Evolutionary conservation across 2,888 invertebrate genomes (phyloP).

Genomic region (Polietes domitor): DNA sequence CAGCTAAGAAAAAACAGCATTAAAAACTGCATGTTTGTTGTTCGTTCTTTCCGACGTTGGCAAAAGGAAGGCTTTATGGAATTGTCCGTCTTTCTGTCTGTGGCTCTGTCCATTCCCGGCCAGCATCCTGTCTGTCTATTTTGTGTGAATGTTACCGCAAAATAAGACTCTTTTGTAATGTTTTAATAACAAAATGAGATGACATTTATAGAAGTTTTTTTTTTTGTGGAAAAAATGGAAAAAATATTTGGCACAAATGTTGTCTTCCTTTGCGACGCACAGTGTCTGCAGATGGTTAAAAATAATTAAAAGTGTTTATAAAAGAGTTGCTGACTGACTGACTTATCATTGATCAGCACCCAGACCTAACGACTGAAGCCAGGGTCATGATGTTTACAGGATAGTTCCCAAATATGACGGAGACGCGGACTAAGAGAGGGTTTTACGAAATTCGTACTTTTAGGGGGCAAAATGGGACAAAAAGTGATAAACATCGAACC

Average conservation of each 20-base stretch:
- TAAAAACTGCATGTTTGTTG: not conserved
- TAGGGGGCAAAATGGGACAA: too few species aligned
- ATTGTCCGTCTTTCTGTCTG: conserved; percentile 49
- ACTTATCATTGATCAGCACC: too few species aligned
- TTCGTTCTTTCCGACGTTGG: not conserved
- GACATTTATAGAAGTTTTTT: conserved; percentile 53
- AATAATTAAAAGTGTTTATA: too few species aligned
- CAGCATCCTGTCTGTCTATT: conserved; percentile 32
- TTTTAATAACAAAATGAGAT: conserved; percentile 67
- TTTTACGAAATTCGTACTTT: too few species aligned
- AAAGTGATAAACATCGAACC: too few species aligned
- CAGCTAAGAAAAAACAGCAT: not conserved
- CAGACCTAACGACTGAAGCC: too few species aligned
- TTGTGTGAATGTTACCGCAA: conserved; percentile 16
- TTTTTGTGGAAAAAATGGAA: conserved; percentile 41
- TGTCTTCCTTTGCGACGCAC: conserved; percentile 25
- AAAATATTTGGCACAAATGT: conserved; percentile 55
- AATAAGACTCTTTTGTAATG: conserved; percentile 13
- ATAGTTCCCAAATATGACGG: too few species aligned
- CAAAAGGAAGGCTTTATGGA: conserved; percentile 65
- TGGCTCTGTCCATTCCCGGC: too few species aligned
- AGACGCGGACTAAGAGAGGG: too few species aligned
- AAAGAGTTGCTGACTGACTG: too few species aligned
- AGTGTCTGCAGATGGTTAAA: too few species aligned
- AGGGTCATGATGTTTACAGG: too few species aligned